phyloP scores from a whole-genome alignment of 1,140 invertebrate genomes.

The Dinothrombium tinctorium region DNA sequence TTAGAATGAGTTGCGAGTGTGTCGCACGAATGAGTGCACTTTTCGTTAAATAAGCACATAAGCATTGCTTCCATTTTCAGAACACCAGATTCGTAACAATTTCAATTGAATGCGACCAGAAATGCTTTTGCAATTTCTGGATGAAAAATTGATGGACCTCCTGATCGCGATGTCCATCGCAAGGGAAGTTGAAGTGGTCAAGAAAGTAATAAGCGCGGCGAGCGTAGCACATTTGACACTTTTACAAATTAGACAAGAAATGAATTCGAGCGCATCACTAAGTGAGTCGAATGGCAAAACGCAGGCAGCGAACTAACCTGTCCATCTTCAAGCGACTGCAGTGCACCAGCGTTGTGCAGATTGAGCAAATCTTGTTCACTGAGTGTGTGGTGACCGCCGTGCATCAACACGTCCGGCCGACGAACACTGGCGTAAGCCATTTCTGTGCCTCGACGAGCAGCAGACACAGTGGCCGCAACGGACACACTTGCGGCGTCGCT shows the following conservation, averaged over 20 bases:
- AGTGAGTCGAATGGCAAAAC: conserved; percentile 1
- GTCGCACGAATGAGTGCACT: no score
- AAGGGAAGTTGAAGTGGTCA: no score
- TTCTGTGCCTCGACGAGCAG: conserved; percentile 2
- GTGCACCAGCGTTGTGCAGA: conserved; percentile 22
- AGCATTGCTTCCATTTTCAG: no score
- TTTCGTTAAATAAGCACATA: no score
- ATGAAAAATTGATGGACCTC: no score
- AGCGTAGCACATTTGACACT: no score
- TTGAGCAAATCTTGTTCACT: conserved; percentile 27
- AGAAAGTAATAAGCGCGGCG: no score
- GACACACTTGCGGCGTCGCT: neutral
- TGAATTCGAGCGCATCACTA: neutral
- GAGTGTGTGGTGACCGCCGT: conserved; percentile 25
- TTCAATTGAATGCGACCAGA: no score
- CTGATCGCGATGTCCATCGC: no score
- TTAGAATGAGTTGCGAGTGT: no score
- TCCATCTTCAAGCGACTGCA: conserved; percentile 41
- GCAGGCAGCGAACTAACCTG: conserved; percentile 30
- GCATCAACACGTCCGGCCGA: conserved; percentile 33
- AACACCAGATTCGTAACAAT: no score
- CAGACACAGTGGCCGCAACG: neutral
- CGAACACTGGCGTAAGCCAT: conserved; percentile 25
- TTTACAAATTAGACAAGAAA: conserved; percentile 2
- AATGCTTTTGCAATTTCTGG: no score